These are phyloP conservation scores for Peromyscus eremicus DNA, from an alignment of 2,797 vertebrate genomes.

Conservation along the genomic window DNA sequence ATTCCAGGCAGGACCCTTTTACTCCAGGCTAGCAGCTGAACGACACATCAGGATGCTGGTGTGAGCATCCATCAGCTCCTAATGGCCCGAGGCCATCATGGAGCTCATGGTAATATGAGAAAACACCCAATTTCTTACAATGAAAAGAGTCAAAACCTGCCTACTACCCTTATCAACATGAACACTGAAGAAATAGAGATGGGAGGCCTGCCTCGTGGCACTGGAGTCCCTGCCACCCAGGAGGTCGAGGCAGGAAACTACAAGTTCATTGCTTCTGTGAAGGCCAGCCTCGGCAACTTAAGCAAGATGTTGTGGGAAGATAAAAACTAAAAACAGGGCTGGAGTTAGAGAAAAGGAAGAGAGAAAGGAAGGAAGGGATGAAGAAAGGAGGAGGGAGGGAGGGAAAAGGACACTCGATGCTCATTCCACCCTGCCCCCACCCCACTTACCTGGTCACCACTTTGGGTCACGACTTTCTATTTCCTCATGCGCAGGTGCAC, in stretches of 20 bases:
- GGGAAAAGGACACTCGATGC: background rate
- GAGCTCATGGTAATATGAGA: background rate
- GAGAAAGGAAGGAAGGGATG: accelerated
- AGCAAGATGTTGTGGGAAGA: background rate
- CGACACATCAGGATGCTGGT: background rate
- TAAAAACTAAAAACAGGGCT: background rate
- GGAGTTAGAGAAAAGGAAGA: background rate
- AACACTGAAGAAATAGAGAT: background rate
- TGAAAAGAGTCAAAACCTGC: background rate
- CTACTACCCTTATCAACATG: background rate
- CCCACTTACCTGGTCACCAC: background rate
- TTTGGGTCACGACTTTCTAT: background rate
- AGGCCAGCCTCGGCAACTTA: background rate
- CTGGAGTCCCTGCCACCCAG: too few relatives aligned
- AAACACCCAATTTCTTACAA: background rate
- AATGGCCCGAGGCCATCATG: background rate
- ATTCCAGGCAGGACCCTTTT: background rate
- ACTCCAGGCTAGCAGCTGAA: background rate
- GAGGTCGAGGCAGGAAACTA: background rate
- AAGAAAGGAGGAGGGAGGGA: too few relatives aligned
- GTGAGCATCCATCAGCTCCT: background rate
- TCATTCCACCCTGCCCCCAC: background rate
- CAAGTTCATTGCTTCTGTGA: background rate
- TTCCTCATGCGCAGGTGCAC: accelerated
- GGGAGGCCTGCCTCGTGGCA: background rate